Base-by-base conservation (phyloP, 1,140 invertebrate species). In the Dendroctonus ponderosae region DNA sequence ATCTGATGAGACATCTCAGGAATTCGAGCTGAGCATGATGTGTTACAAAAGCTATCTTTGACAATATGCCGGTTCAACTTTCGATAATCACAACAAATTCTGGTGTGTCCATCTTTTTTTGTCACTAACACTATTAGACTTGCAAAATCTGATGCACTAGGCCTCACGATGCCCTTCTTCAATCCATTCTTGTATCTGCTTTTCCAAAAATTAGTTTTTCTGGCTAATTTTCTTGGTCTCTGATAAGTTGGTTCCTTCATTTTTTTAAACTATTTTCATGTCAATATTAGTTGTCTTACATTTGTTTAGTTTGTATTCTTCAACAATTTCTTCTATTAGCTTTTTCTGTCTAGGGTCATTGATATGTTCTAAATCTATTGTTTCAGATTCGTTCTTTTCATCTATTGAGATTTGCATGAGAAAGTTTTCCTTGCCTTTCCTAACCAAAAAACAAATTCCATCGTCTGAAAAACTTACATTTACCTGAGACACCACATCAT, bases 51-150 rank as follows among this genome's bases (percentile, higher is more conserved):
- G 9, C 69, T 61, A 54, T 79, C 69, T 70, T 75, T 72, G 26
- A 74, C 51, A 38, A 77, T 73, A 39, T 59, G 68, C 43, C 72
- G 70, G 67, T 85, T 85, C 3, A 85, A 52, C 44, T 62, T 52
- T 7, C 82, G 67, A 67, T 80, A 85, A 68, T 86, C 83, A 5
- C 83, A 69, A 73, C 82, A 86, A 7, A 85, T 75, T 46, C 83
- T 52, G 5, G 68, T 61, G 5, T 14, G 0, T n/a, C 70, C 67
- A 15, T 63, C 58, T 38, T 39, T 61, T n/a, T 61, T 61, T 37
- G 12, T 26, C 0, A 61, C 58, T 7, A 61, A 38, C 1, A 61
- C 44, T n/a, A 50, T 50, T 2, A 46, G 80, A 26, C 77, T 77
- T 3, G 79, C 72, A 74, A 76, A 85, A 6, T 81, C 80, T 41